Evolutionary conservation across 64 coral and sea anemone species (phyloP), one percentile per base, ranked within the genome.

Genomic region (Stichodactyla helianthus): DNA sequence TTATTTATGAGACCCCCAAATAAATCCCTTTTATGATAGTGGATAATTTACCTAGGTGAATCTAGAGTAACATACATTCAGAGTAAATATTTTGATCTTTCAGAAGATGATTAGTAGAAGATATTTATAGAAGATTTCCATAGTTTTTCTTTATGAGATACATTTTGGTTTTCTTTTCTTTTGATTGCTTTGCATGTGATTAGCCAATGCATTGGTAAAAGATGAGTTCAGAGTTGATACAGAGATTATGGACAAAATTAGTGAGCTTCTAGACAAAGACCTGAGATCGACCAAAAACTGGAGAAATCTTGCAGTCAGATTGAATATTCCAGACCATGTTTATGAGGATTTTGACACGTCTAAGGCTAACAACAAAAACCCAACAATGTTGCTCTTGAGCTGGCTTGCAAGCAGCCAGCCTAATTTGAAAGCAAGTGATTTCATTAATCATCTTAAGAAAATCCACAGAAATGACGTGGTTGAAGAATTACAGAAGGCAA

Each of bases 211-310:
- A 18, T 81, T 81, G 14, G 78, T 81, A 5, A 81, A 81, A 20
- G 51, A 81, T 54, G 52, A 52, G 19, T 81, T 81, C 68, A 81
- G 2, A 81, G 44, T 28, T 10, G 50, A 81, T 20, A 81, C 50
- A 51, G 14, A 8, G 17, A 81, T 81, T 52, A 19, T 81, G 51
- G 78, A 81, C 4, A 50, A 81, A 81, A 23, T 20, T 17, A 53
- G 50, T 81, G 78, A 81, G 17, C 51, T 81, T 6, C 78, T 81
- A 12, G 78, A 81, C 78, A 81, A 81, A 81, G 78, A 81, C n/a
- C 68, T 74, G 22, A 0, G 78, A 20, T 54, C 78, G 18, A 81
- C 26, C 4, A 51, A 81, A 54, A 81, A 81, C 78, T 81, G 78
- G 78, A 51, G 52, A 20, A 52, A 81, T 14, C 78, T 81, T 51